Conservation (phyloP, 2,888 invertebrate genomes). For the Enchytraeus crypticus region DNA sequence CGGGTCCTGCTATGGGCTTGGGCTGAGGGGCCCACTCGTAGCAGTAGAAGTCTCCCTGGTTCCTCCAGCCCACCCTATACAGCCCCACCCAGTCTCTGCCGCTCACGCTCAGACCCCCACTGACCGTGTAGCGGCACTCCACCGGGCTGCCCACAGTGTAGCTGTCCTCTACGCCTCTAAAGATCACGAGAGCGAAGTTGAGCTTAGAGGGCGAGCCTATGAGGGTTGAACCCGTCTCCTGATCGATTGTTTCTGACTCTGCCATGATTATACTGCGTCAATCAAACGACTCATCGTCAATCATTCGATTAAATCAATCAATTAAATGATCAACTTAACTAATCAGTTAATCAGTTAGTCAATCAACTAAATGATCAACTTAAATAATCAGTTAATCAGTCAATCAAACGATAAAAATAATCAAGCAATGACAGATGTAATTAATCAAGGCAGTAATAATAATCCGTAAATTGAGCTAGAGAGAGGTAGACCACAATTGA, state of each 20-base stretch:
- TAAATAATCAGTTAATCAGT: too few species aligned
- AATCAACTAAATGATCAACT: too few species aligned
- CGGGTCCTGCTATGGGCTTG: background rate
- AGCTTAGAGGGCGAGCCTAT: background rate
- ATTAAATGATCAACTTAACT: too few species aligned
- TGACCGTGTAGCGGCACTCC: slow-evolving; percentile 38
- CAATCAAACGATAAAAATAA: too few species aligned
- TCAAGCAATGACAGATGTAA: too few species aligned
- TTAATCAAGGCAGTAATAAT: too few species aligned
- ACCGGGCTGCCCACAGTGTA: slow-evolving; percentile 40
- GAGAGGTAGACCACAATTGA: too few species aligned
- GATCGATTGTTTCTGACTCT: background rate
- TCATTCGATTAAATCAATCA: too few species aligned
- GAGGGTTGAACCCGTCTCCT: background rate
- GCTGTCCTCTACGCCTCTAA: slow-evolving; percentile 37
- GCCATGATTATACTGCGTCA: background rate
- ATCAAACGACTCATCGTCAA: too few species aligned
- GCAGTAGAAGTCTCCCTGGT: slow-evolving; percentile 34
- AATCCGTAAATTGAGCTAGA: too few species aligned
- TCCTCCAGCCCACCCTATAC: slow-evolving; percentile 45
- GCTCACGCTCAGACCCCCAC: slow-evolving; percentile 31
- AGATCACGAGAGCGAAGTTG: background rate
- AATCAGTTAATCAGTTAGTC: too few species aligned
- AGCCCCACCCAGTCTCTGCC: slow-evolving; percentile 43
- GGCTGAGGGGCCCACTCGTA: slow-evolving; percentile 39